These are phyloP conservation scores for Eulemur mongoz DNA, from an alignment of 2,797 vertebrate species.

Conservation along the genomic window DNA sequence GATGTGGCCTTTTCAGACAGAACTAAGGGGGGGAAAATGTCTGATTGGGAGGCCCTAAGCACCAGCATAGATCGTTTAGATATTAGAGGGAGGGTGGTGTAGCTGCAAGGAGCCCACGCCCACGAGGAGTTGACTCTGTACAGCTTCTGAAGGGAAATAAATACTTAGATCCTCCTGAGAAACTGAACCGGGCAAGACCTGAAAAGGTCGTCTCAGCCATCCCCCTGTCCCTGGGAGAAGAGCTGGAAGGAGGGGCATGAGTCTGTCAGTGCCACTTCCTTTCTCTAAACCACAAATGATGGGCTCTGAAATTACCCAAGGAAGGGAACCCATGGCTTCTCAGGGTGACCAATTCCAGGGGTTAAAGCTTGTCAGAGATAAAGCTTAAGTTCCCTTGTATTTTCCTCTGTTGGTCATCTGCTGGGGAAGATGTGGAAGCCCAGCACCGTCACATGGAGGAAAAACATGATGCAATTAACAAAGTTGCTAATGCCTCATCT, in stretches of 20 bases:
- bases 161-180: neutral
- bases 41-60: neutral
- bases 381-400: neutral
- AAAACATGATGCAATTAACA: neutral
- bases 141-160: neutral
- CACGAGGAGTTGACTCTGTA: neutral
- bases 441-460: neutral
- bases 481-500: neutral
- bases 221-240: neutral
- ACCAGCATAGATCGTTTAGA: neutral
- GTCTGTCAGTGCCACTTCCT: neutral
- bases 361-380: neutral
- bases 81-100: neutral
- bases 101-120: neutral
- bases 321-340: neutral
- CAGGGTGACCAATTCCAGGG: neutral
- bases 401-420: neutral
- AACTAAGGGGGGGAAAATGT: neutral
- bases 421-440: neutral
- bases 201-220: neutral
- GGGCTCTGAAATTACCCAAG: neutral
- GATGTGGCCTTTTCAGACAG: conserved; percentile 30
- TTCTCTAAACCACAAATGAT: neutral
- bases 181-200: neutral
- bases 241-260: neutral